phyloP scores from a whole-genome alignment of 2,888 invertebrate genomes.

The Phaonia tiefii region DNA sequence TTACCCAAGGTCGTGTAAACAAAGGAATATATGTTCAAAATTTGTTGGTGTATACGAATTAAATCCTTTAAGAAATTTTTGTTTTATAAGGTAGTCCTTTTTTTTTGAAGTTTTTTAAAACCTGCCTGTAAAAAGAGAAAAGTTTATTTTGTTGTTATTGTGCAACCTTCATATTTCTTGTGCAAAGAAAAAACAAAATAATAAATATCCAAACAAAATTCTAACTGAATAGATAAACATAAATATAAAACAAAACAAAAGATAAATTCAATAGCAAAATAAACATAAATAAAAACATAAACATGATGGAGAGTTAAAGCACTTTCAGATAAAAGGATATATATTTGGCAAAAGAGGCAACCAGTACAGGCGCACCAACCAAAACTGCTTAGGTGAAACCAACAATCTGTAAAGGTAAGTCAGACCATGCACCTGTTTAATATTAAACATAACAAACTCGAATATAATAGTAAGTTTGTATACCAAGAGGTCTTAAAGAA shows the following conservation, averaged over 20 bases:
- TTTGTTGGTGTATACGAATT: neutral
- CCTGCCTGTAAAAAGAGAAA: neutral
- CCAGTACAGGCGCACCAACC: neutral
- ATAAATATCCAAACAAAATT: constrained; percentile 7
- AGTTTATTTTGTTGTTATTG: constrained; percentile 5
- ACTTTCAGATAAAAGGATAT: constrained; percentile 41
- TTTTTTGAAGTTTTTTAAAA: neutral
- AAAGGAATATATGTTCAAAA: neutral
- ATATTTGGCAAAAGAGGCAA: neutral
- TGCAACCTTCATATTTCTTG: neutral
- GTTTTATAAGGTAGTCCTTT: constrained; percentile 6
- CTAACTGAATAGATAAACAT: neutral
- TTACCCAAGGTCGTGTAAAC: neutral
- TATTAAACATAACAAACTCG: too few species aligned
- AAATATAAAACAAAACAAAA: constrained; percentile 17
- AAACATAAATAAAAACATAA: constrained; percentile 33
- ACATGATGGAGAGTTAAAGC: constrained; percentile 22
- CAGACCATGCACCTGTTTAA: too few species aligned
- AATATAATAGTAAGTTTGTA: too few species aligned
- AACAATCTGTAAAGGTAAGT: constrained; percentile 6
- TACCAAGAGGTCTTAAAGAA: neutral
- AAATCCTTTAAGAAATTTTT: constrained; percentile 7
- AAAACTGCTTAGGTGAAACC: too few species aligned
- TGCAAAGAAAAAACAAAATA: constrained; percentile 30
- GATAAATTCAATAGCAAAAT: neutral